Conservation (phyloP, 2,113 vertebrate species). For the Oreamnos americanus region DNA sequence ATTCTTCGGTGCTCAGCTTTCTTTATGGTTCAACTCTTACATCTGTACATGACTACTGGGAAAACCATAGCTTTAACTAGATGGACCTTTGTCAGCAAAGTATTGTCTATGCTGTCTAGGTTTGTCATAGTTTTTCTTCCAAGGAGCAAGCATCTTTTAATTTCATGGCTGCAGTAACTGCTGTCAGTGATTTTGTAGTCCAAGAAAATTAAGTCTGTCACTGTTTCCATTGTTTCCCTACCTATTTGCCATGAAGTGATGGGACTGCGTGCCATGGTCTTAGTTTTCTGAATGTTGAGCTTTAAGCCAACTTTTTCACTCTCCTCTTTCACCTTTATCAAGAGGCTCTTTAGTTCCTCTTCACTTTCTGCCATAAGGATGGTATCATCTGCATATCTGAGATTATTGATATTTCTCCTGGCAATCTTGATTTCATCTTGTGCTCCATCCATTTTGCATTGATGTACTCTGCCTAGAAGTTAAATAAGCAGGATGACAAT, state of each 20-base stretch:
- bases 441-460: background rate
- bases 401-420: background rate
- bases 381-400: background rate
- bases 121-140: background rate
- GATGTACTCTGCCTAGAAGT: background rate
- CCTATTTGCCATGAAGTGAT: background rate
- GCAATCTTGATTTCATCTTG: background rate
- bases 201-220: background rate
- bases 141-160: background rate
- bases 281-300: background rate
- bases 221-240: background rate
- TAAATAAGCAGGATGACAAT: background rate
- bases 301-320: background rate
- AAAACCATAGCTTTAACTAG: background rate
- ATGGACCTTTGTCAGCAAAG: background rate
- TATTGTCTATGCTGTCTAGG: background rate
- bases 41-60: background rate
- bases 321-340: background rate
- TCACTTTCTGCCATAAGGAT: background rate
- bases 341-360: background rate
- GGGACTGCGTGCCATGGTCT: background rate
- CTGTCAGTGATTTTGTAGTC: background rate
- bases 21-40: background rate
- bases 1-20: background rate
- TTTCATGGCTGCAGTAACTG: background rate